These are phyloP conservation scores for Sturnus vulgaris DNA, from an alignment of 2,113 vertebrate genomes.

Conservation along the genomic window DNA sequence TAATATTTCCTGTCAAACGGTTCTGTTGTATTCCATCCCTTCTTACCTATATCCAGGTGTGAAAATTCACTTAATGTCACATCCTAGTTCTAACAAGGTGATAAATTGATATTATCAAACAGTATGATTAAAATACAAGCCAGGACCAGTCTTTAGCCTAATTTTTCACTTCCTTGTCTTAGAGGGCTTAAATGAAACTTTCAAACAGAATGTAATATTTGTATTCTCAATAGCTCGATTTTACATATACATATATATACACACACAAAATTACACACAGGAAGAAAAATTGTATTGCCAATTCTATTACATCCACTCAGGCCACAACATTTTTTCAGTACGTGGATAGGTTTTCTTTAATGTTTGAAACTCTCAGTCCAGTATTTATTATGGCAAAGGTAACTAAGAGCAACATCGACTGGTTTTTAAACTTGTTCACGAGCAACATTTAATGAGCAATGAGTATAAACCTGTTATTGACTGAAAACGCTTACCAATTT, in stretches of 20 bases:
- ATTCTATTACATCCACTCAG: background rate
- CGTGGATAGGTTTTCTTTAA: background rate
- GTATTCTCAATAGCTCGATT: background rate
- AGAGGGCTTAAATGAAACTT: background rate
- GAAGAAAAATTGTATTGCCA: background rate
- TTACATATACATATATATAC: background rate
- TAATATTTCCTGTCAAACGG: background rate
- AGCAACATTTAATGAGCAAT: background rate
- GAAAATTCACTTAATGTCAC: background rate
- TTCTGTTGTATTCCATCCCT: background rate
- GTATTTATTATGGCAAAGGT: background rate
- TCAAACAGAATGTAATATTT: background rate
- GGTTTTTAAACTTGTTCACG: conserved; percentile 13
- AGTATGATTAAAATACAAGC: background rate
- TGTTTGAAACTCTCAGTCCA: background rate
- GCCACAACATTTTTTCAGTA: background rate
- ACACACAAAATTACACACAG: background rate
- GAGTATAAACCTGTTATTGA: background rate
- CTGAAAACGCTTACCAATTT: background rate
- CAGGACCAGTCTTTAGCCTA: background rate
- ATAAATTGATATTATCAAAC: background rate
- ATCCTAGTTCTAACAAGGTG: background rate
- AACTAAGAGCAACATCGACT: background rate
- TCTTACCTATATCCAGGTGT: background rate
- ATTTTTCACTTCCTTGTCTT: background rate